Evolutionary conservation across 2,888 invertebrate species (phyloP), one percentile per base, ranked within the genome.

Genomic region (Thelaira solivaga): DNA sequence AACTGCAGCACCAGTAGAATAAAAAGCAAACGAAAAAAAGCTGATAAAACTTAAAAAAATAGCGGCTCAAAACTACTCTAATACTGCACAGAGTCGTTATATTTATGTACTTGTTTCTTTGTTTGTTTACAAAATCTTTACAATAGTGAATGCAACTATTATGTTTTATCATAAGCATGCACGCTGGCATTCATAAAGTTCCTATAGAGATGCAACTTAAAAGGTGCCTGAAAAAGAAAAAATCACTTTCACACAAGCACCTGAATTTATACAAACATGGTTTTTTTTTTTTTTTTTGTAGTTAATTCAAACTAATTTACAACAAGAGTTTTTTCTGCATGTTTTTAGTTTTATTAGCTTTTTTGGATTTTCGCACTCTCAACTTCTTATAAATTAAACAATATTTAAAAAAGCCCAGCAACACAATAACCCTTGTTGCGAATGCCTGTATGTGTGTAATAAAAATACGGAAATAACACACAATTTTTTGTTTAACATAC

Each of bases 241-340:
- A 39, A n/a, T 36, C 4, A 34, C 16, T 64, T 10, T 16, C 24
- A 26, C 49, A 59, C 47, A 41, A 22, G 26, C 49, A 57, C 49
- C 31, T 16, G 36, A 29, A 43, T 18, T 36, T 29, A 24, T 31
- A 29, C 18, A 29, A 61, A 45, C 43, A 24, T 51, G 53, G 18
- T 62, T 64, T 67, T 53, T 31, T n/a, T n/a, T n/a, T n/a, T n/a
- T n/a, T n/a, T n/a, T n/a, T n/a, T n/a, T n/a, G n/a, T n/a, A n/a
- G 61, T 72, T 39, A 75, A 68, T 74, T 74, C 67, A 61, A 61
- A 61, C 16, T 67, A 53, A 67, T 67, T 67, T 53, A 29, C 51
- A 74, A 67, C 53, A 61, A 68, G 53, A 62, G 61, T 22, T 62
- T 68, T 68, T 53, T 62, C 36, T 20, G 10, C 45, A 53, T 53